Percentiles rank a stretch among this genome's conserved stretches.
Evolutionary conservation across 1,140 invertebrate species (phyloP).

Genomic region (Cydia fagiglandana): DNA sequence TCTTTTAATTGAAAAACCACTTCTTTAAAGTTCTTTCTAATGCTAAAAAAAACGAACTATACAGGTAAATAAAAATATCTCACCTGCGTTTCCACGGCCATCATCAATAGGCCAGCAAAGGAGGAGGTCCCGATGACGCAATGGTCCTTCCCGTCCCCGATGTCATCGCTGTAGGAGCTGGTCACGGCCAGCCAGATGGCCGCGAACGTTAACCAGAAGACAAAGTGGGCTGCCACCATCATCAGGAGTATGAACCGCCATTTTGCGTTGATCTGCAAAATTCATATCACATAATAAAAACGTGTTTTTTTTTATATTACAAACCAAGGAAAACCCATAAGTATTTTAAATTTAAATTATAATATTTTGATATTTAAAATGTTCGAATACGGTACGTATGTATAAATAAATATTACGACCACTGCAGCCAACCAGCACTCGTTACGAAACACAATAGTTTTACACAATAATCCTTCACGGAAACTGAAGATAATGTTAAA

Average conservation of each 20-base stretch:
- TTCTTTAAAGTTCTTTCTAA: no score
- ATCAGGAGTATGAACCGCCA: constrained; percentile 82
- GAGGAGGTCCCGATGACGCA: constrained; percentile 77
- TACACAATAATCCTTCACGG: no score
- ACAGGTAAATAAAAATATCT: neutral
- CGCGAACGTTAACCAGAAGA: constrained; percentile 80
- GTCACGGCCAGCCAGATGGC: constrained; percentile 77
- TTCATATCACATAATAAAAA: neutral
- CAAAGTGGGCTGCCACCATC: constrained; percentile 77
- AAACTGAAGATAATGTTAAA: no score
- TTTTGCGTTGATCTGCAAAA: constrained; percentile 78
- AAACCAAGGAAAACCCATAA: neutral
- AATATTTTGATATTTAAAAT: no score
- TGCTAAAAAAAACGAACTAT: no score
- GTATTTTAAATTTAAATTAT: no score
- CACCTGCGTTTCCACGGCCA: constrained; percentile 82
- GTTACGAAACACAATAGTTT: neutral
- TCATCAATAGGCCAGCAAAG: constrained; percentile 81
- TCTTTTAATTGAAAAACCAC: no score
- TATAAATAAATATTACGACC: no score
- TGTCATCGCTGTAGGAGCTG: constrained; percentile 77
- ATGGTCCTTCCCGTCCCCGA: constrained; percentile 66
- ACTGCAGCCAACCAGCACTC: neutral
- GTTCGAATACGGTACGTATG: no score
- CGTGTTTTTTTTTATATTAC: neutral